A percentile compares a stretch with the other conserved stretches of the same genome.
These are phyloP conservation scores for Drosophila littoralis DNA, from an alignment of 1,140 invertebrate species.

Conservation along the genomic window DNA sequence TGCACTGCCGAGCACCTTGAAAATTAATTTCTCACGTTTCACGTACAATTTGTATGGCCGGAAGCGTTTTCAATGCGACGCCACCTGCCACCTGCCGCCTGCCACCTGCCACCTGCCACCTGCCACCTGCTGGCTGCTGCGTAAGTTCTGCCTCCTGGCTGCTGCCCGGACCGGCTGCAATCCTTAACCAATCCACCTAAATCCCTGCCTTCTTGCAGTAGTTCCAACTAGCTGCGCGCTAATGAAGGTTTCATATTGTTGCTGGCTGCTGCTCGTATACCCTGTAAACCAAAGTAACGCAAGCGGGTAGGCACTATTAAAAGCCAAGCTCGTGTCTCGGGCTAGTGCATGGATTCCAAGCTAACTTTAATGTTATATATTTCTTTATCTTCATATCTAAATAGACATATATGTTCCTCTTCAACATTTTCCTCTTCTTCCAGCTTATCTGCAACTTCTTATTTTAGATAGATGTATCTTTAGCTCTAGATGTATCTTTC, in stretches of 20 bases:
- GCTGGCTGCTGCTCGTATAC: slow-evolving; percentile 33
- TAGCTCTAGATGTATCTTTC: too few species aligned
- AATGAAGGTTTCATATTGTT: slow-evolving; percentile 74
- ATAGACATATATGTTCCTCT: too few species aligned
- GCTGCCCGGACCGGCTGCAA: neutral
- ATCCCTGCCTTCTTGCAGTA: neutral
- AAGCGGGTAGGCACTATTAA: neutral
- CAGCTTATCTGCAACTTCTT: too few species aligned
- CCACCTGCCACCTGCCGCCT: slow-evolving; percentile 14
- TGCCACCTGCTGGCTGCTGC: neutral
- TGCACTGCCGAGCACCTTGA: slow-evolving; percentile 47
- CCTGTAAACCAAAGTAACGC: neutral
- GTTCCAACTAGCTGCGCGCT: slow-evolving; percentile 43
- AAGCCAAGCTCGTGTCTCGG: neutral
- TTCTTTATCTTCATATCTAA: too few species aligned
- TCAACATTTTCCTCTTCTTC: too few species aligned
- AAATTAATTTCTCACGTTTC: slow-evolving; percentile 78
- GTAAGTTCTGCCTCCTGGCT: neutral
- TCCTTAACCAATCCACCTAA: neutral
- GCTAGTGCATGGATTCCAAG: too few species aligned
- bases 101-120: neutral
- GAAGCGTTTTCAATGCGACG: slow-evolving; percentile 68
- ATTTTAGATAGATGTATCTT: neutral
- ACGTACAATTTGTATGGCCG: slow-evolving; percentile 73
- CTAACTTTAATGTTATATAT: too few species aligned